Evolutionary conservation across 2,888 invertebrate genomes (phyloP).

Genomic region (Drosophila quasianomalipes): DNA sequence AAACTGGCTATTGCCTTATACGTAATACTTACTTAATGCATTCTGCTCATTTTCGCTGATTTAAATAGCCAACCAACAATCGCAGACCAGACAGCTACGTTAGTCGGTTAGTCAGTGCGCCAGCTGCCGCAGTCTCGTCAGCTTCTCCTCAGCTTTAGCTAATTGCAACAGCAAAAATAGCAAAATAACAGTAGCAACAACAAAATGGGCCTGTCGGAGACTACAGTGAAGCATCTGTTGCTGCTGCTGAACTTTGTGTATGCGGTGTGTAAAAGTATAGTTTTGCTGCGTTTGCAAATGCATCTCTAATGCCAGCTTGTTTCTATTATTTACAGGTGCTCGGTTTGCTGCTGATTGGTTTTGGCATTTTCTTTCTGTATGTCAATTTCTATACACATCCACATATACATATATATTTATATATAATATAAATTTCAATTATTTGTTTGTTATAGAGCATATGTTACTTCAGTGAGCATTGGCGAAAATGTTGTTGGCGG

Average conservation of each 20-base stretch:
- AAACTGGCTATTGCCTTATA: conserved; percentile 68
- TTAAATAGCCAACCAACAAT: conserved; percentile 43
- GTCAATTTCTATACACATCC: conserved; percentile 14
- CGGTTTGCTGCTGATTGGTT: conserved; percentile 75
- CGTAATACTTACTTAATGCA: conserved; percentile 63
- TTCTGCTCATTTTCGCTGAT: conserved; percentile 45
- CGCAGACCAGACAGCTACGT: conserved; percentile 5
- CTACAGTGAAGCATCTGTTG: conserved; percentile 80
- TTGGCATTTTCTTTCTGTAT: conserved; percentile 81
- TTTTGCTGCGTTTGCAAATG: not conserved
- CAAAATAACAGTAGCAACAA: conserved; percentile 8
- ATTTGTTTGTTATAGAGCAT: conserved; percentile 21
- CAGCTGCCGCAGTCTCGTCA: conserved; percentile 19
- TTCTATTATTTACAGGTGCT: conserved; percentile 66
- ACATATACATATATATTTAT: not conserved
- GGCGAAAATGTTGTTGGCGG: conserved; percentile 82
- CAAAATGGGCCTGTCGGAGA: conserved; percentile 75
- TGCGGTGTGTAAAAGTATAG: conserved; percentile 65
- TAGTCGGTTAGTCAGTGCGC: conserved; percentile 25
- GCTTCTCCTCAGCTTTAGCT: conserved; percentile 32
- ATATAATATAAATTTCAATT: not conserved
- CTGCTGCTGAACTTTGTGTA: conserved; percentile 80
- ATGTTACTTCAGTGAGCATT: conserved; percentile 71
- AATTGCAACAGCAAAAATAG: conserved; percentile 22
- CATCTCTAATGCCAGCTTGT: conserved; percentile 12